Conservation (phyloP, 92 coral and sea anemone genomes). For the Porites lobata region DNA sequence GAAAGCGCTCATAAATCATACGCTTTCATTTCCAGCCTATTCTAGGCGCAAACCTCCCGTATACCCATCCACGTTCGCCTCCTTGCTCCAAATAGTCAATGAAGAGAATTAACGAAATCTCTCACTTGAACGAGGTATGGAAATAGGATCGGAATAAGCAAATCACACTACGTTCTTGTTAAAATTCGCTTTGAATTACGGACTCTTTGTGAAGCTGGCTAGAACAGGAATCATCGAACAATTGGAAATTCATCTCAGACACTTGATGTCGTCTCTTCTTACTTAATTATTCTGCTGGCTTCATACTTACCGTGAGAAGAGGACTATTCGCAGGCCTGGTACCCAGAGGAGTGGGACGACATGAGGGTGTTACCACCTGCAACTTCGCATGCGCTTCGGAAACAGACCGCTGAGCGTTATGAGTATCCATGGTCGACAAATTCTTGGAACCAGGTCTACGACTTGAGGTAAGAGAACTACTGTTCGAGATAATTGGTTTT, state of each 20-base stretch:
- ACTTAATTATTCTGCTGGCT: not conserved
- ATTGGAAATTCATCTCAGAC: not conserved
- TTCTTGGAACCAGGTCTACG: not conserved
- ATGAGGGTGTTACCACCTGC: conserved; percentile 41
- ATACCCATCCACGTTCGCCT: no score
- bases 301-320: conserved; percentile 46
- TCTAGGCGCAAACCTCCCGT: no score
- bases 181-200: no score
- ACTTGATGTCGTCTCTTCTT: not conserved
- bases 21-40: no score
- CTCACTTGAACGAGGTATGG: no score
- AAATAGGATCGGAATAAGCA: no score
- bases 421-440: not conserved
- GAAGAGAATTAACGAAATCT: no score
- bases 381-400: conserved; percentile 13
- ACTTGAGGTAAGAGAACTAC: not conserved
- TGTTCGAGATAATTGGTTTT: not conserved
- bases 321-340: conserved; percentile 46
- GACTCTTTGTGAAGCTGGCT: no score
- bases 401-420: not conserved
- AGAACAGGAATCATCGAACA: not conserved
- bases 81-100: no score
- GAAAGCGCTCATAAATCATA: no score
- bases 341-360: conserved; percentile 12
- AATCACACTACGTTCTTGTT: no score